Evolutionary conservation across 2,888 invertebrate species (phyloP).

Genomic region (Caenorhabditis sinica): DNA sequence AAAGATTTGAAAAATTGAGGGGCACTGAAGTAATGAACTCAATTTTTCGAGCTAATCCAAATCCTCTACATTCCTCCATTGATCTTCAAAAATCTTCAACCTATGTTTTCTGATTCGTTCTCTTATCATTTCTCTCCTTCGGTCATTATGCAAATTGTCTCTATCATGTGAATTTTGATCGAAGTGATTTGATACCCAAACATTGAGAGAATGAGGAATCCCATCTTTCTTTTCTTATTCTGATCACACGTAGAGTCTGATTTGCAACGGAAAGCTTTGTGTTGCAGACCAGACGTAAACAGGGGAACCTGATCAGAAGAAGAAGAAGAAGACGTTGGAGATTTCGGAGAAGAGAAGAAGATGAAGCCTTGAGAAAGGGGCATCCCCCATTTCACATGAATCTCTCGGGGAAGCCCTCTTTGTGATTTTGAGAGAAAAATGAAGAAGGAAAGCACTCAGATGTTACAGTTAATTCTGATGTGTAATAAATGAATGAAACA

Average conservation of each 20-base stretch:
- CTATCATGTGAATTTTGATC: slow-evolving; percentile 49
- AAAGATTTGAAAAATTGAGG: background rate
- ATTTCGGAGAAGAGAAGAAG: too few species aligned
- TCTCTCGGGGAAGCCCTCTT: slow-evolving; percentile 43
- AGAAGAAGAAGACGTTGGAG: slow-evolving; percentile 1
- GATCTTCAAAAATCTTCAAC: background rate
- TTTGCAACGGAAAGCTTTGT: slow-evolving; percentile 43
- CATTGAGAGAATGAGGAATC: slow-evolving; percentile 28
- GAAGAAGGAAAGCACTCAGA: slow-evolving; percentile 22
- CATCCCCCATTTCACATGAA: slow-evolving; percentile 55
- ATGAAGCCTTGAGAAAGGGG: slow-evolving; percentile 35
- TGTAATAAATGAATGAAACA: slow-evolving; percentile 58
- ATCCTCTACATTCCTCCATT: background rate
- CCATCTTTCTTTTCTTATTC: slow-evolving; percentile 5
- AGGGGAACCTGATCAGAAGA: slow-evolving; percentile 49
- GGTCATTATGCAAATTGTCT: slow-evolving; percentile 37
- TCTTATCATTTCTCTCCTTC: slow-evolving; percentile 4
- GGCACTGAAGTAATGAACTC: too few species aligned
- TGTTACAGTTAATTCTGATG: slow-evolving; percentile 26
- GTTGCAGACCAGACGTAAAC: slow-evolving; percentile 47
- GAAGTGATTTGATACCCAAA: slow-evolving; percentile 16
- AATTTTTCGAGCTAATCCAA: too few species aligned
- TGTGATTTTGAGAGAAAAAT: background rate
- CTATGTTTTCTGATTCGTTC: background rate
- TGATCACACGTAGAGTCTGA: slow-evolving; percentile 34